Conservation (phyloP, 1,140 invertebrate genomes). For the Pseudomyrmex flavicornis region DNA sequence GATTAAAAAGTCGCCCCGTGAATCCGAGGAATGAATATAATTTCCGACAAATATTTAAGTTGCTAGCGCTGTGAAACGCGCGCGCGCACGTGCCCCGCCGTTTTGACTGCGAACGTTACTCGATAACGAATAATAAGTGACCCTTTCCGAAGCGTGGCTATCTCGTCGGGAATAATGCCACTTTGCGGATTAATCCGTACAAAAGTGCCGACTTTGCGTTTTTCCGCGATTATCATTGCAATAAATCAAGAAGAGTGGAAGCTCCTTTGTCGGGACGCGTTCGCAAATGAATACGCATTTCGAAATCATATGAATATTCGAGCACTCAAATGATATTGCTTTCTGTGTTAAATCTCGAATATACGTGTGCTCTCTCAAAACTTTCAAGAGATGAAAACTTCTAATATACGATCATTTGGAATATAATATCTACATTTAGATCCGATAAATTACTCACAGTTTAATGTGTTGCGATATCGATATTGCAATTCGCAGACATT, state of each 20-base stretch:
- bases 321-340: background rate
- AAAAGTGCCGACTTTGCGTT: slow-evolving; percentile 47
- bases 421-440: background rate
- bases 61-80: slow-evolving; percentile 3
- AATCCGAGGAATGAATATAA: slow-evolving; percentile 60
- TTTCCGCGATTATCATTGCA: slow-evolving; percentile 33
- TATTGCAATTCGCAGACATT: background rate
- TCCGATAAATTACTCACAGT: slow-evolving; percentile 16
- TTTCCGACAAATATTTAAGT: slow-evolving; percentile 61
- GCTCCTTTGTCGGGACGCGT: background rate
- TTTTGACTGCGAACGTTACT: slow-evolving; percentile 54
- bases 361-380: too few species aligned
- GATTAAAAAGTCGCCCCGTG: slow-evolving; percentile 67
- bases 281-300: slow-evolving; percentile 10
- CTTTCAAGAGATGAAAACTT: too few species aligned
- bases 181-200: slow-evolving; percentile 52
- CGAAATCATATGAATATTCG: slow-evolving; percentile 8
- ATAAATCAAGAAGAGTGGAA: slow-evolving; percentile 6
- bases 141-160: slow-evolving; percentile 39
- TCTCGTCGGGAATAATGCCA: slow-evolving; percentile 57
- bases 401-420: too few species aligned
- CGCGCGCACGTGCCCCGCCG: background rate
- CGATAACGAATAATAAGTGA: slow-evolving; percentile 48
- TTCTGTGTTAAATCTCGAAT: too few species aligned
- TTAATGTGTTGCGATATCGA: background rate